Percentiles rank a stretch among this genome's conserved stretches.
These are phyloP conservation scores for Hedya salicella DNA, from an alignment of 2,888 invertebrate genomes.

Conservation along the genomic window DNA sequence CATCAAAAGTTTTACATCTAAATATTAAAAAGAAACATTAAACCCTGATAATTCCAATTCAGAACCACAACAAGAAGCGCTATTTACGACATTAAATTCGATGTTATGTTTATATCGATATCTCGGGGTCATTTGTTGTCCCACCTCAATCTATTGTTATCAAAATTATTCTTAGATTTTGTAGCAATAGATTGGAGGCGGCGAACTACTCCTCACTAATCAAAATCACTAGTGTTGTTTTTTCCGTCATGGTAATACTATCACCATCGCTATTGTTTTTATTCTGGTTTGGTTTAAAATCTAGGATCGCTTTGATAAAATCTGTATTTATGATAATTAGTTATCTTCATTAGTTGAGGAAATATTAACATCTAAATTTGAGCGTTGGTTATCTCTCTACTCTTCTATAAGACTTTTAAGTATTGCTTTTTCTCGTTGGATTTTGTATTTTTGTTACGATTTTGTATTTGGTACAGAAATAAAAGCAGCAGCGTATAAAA, in stretches of 20 bases:
- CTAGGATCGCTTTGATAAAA: not conserved
- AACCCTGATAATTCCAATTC: constrained; percentile 84
- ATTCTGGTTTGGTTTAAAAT: constrained; percentile 4
- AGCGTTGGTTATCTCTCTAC: constrained; percentile 69
- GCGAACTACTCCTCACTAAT: constrained; percentile 57
- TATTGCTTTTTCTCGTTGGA: constrained; percentile 79
- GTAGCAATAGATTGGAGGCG: constrained; percentile 14
- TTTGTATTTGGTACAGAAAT: constrained; percentile 34
- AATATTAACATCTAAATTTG: constrained; percentile 70
- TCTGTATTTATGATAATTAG: constrained; percentile 11
- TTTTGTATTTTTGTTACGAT: constrained; percentile 47
- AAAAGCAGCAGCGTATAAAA: constrained; percentile 44
- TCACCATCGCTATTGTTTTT: constrained; percentile 17
- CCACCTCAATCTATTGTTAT: constrained; percentile 10
- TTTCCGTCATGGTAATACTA: constrained; percentile 19
- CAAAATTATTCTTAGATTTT: not conserved
- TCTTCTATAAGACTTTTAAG: constrained; percentile 50
- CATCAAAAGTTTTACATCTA: constrained; percentile 65
- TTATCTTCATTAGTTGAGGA: constrained; percentile 63
- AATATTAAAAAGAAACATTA: constrained; percentile 72
- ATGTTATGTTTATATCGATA: constrained; percentile 74
- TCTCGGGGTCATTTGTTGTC: constrained; percentile 58
- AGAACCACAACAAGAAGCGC: constrained; percentile 75
- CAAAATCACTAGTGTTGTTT: constrained; percentile 53
- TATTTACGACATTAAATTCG: constrained; percentile 82